These are phyloP conservation scores for Conomelus anceps DNA, from an alignment of 2,888 invertebrate species.

Conservation along the genomic window DNA sequence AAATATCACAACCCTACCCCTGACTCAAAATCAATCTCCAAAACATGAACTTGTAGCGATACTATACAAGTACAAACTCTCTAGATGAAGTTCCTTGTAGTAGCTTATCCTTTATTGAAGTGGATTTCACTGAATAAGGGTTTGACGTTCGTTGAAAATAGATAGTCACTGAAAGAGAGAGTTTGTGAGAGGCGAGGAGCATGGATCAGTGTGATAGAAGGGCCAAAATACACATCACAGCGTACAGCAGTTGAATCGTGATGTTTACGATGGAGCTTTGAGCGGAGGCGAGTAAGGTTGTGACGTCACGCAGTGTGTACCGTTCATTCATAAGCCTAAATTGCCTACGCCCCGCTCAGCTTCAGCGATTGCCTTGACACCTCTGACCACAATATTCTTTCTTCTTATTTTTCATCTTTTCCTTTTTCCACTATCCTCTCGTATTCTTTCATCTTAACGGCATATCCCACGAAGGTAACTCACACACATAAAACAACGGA, in stretches of 20 bases:
- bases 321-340: not conserved
- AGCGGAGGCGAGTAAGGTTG: not conserved
- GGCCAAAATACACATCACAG: not conserved
- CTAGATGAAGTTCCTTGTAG: not conserved
- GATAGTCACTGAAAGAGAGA: not conserved
- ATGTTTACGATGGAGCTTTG: not conserved
- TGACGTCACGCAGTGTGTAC: not conserved
- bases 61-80: not conserved
- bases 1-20: too few relatives aligned
- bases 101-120: not conserved
- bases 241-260: not conserved
- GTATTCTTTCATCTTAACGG: not conserved
- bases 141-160: not conserved
- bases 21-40: too few relatives aligned
- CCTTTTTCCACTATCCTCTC: not conserved
- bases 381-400: not conserved
- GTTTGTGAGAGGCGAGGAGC: not conserved
- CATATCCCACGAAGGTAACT: not conserved
- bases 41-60: too few relatives aligned
- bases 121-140: not conserved
- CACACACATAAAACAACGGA: not conserved
- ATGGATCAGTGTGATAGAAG: not conserved
- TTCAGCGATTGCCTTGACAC: not conserved
- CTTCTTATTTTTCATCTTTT: too few relatives aligned
- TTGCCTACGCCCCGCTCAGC: not conserved